Evolutionary conservation across 1,140 invertebrate species (phyloP).

Genomic region (Nasonia giraulti): DNA sequence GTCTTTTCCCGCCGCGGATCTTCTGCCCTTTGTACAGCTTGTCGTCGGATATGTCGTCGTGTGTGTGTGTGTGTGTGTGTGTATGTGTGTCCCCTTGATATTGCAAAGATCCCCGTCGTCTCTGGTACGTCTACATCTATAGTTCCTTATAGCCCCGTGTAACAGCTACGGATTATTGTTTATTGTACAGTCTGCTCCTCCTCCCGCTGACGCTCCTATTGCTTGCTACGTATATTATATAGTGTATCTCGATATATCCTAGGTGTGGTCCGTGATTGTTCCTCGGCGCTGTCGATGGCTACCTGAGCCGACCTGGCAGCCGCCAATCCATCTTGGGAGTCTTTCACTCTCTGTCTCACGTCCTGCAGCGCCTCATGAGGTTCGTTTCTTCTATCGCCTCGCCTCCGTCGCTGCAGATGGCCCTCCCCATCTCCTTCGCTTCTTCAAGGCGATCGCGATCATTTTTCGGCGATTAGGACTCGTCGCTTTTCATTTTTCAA

Average conservation of each 20-base stretch:
- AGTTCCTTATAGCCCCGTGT: no score
- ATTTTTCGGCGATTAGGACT: neutral
- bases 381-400: neutral
- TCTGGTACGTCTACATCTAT: neutral
- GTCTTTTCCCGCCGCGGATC: neutral
- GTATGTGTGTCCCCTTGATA: constrained; percentile 14
- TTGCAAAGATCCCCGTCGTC: neutral
- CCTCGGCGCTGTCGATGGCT: constrained; percentile 45
- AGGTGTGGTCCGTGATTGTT: constrained; percentile 27
- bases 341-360: neutral
- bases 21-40: neutral
- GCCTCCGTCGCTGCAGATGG: constrained; percentile 52
- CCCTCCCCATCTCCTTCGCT: constrained; percentile 29
- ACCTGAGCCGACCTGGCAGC: constrained; percentile 56
- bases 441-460: neutral
- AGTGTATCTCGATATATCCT: neutral
- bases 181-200: constrained; percentile 26
- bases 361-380: constrained; percentile 46
- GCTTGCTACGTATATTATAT: neutral
- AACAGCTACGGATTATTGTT: no score
- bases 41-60: constrained; percentile 13
- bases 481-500: neutral
- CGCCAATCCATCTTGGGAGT: constrained; percentile 61
- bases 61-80: neutral
- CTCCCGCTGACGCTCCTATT: neutral